phyloP scores from a whole-genome alignment of 2,797 vertebrate species.

The Coregonus suidteri region DNA sequence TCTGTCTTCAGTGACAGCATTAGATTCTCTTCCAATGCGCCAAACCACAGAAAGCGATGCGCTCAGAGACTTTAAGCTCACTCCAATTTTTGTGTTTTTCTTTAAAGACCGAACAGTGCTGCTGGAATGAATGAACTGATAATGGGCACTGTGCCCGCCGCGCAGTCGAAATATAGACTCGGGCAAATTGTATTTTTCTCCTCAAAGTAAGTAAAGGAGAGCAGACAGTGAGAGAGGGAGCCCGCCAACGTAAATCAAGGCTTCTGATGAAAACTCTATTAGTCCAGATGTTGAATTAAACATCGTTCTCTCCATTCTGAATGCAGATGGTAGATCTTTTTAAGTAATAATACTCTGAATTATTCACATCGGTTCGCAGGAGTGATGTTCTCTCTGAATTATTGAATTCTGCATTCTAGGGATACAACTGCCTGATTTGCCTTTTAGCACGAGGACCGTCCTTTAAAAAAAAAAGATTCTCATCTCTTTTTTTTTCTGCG shows the following conservation, averaged over 20 bases:
- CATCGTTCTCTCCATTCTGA: slow-evolving; percentile 60
- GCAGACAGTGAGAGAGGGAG: slow-evolving; percentile 38
- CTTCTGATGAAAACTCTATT: slow-evolving; percentile 62
- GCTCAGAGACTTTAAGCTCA: slow-evolving; percentile 13
- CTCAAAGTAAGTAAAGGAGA: slow-evolving; percentile 37
- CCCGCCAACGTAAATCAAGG: slow-evolving; percentile 53
- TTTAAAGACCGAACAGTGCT: slow-evolving; percentile 6
- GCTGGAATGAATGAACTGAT: slow-evolving; percentile 38
- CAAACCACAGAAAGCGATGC: slow-evolving; percentile 46
- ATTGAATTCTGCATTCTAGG: slow-evolving; percentile 73
- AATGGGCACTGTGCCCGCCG: slow-evolving; percentile 42
- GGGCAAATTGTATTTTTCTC: slow-evolving; percentile 37
- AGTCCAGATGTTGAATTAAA: slow-evolving; percentile 79
- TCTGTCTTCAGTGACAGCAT: slow-evolving; percentile 39
- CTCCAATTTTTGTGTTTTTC: slow-evolving; percentile 46
- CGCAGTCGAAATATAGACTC: slow-evolving; percentile 25
- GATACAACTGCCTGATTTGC: slow-evolving; percentile 64
- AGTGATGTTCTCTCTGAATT: slow-evolving; percentile 80
- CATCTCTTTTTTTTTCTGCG: slow-evolving; percentile 17
- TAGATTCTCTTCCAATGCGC: slow-evolving; percentile 29
- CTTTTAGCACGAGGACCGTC: slow-evolving; percentile 52
- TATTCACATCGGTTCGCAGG: slow-evolving; percentile 76
- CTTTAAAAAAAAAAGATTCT: slow-evolving; percentile 42
- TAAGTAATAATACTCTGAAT: slow-evolving; percentile 82
- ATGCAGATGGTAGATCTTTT: slow-evolving; percentile 69